These are phyloP conservation scores for Orthonychiurus folsomi DNA, from an alignment of 2,888 invertebrate species.

Conservation along the genomic window DNA sequence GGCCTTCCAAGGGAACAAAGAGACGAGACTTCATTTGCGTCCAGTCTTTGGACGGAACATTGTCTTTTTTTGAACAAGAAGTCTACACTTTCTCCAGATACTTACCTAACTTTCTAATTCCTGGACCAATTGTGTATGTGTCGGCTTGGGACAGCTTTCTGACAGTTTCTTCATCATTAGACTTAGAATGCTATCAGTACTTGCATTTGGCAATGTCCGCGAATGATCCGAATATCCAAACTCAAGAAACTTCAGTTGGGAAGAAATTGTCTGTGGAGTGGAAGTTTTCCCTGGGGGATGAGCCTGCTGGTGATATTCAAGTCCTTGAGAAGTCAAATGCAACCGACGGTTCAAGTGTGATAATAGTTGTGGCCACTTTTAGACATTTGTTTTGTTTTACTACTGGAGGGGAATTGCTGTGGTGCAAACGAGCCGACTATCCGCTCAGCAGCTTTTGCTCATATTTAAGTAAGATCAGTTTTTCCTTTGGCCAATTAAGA, in stretches of 20 bases:
- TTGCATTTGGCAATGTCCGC: conserved; percentile 58
- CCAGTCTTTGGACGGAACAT: conserved; percentile 74
- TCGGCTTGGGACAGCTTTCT: conserved; percentile 75
- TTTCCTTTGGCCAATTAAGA: too few species aligned
- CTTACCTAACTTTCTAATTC: conserved; percentile 69
- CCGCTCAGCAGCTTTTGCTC: conserved; percentile 65
- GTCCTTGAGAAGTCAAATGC: conserved; percentile 45
- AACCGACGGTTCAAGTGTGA: conserved; percentile 49
- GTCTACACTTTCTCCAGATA: conserved; percentile 72
- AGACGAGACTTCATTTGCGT: conserved; percentile 82
- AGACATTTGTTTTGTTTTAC: conserved; percentile 70
- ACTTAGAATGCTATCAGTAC: conserved; percentile 76
- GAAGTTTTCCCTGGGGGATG: conserved; percentile 72
- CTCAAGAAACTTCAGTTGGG: conserved; percentile 43
- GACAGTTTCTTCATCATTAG: conserved; percentile 70
- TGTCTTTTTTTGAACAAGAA: conserved; percentile 74
- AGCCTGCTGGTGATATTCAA: conserved; percentile 54
- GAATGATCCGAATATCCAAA: conserved; percentile 50
- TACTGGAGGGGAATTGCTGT: conserved; percentile 69
- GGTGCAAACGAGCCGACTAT: conserved; percentile 75
- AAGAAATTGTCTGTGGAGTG: conserved; percentile 65
- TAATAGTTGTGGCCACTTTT: conserved; percentile 73
- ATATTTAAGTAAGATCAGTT: conserved; percentile 45
- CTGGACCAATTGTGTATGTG: conserved; percentile 74
- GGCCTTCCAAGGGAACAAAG: conserved; percentile 44